Evolutionary conservation across 2,113 vertebrate species (phyloP).

Genomic region (Pangasianodon hypophthalmus): DNA sequence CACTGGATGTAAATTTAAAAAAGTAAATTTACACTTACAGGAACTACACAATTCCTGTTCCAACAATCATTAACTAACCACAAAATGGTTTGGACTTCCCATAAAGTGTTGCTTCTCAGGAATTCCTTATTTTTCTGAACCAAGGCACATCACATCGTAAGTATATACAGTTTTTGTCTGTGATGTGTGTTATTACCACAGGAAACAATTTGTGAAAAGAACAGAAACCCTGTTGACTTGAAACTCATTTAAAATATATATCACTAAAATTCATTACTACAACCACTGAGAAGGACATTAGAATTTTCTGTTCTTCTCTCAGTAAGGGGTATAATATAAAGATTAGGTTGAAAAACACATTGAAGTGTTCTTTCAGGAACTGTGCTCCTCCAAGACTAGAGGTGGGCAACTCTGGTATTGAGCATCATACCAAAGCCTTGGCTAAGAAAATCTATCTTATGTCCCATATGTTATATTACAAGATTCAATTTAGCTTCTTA

Average conservation of each 20-base stretch:
- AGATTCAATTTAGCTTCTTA: constrained; percentile 51
- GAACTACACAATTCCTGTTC: neutral
- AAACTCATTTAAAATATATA: neutral
- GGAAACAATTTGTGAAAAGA: neutral
- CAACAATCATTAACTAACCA: neutral
- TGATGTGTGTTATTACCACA: neutral
- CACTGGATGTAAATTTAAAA: neutral
- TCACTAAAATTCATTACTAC: neutral
- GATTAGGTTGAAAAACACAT: neutral
- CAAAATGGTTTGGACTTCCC: neutral
- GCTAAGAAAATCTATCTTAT: neutral
- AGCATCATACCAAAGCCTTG: neutral
- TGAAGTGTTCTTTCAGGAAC: neutral
- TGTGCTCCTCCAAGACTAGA: neutral
- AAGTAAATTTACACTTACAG: neutral
- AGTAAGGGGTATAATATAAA: neutral
- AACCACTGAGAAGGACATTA: neutral
- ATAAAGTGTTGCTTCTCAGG: neutral
- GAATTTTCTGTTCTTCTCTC: neutral
- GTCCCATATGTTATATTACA: neutral
- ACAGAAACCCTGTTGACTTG: neutral
- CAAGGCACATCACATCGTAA: neutral
- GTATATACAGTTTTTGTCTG: neutral
- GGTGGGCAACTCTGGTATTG: neutral
- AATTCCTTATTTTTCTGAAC: neutral